Evolutionary conservation across 2,797 vertebrate genomes (phyloP).

Genomic region (Apodemus agrarius): DNA sequence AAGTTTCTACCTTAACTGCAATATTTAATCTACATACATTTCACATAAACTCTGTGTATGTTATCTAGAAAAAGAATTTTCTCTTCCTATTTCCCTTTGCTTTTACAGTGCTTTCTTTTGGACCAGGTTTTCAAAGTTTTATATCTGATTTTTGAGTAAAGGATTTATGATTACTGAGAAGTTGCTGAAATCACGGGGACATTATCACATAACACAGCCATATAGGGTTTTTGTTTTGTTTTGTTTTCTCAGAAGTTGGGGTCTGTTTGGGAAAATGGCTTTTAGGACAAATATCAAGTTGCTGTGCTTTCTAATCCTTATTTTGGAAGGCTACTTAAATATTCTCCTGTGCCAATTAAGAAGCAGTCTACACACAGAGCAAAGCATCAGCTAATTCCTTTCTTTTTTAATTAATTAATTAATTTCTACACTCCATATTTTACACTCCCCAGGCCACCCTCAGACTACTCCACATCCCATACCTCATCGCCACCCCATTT

Average conservation of each 20-base stretch:
- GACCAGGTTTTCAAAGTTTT: not conserved
- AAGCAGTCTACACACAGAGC: not conserved
- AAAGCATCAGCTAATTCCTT: not conserved
- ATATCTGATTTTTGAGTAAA: constrained; percentile 19
- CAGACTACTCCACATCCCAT: no score
- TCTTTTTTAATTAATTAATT: no score
- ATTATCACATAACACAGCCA: not conserved
- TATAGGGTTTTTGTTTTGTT: not conserved
- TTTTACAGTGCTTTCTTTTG: constrained; percentile 12
- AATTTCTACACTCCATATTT: no score
- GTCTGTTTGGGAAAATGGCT: not conserved
- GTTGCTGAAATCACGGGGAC: not conserved
- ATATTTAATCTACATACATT: constrained; percentile 71
- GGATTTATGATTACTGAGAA: not conserved
- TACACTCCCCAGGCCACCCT: no score
- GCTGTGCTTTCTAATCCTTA: not conserved
- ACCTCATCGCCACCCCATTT: no score
- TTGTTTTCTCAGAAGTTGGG: not conserved
- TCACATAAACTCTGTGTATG: constrained; percentile 50
- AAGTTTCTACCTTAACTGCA: constrained; percentile 74
- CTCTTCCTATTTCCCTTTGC: not conserved
- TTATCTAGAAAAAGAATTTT: not conserved
- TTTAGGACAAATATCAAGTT: not conserved
- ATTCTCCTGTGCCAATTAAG: not conserved
- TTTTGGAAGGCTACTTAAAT: not conserved